Evolutionary conservation across 2,113 vertebrate species (phyloP), one percentile per base, ranked within the genome.

Genomic region (Atherinomorus stipes): DNA sequence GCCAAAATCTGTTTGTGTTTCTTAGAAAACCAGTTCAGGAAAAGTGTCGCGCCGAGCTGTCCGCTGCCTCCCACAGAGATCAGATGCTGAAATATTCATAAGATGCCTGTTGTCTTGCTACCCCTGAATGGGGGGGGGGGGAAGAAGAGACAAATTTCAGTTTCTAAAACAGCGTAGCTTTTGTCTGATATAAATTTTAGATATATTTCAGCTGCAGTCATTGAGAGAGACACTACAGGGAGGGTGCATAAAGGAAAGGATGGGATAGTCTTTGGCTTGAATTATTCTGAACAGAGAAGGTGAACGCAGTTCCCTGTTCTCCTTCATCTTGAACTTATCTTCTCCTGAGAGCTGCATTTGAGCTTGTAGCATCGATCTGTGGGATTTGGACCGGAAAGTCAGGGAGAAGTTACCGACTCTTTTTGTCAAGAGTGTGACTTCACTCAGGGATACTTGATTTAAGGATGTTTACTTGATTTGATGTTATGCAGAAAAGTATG

Each of bases 31-130:
- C 53, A 25, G 66, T 76, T 70, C 66, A 23, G 28, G 3, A 83
- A 68, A 89, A 68, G 70, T 53, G 80, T 85, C 57, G 69, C 72
- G 13, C 78, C 19, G 72, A 84, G 74, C 80, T 22, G 49, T 81
- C 76, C 85, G 71, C 50, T 9, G 53, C 82, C 78, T 90, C 88
- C 89, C 90, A 81, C 68, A 38, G 86, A 81, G 88, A 88, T 88
- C 85, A 75, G 63, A 83, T 76, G 63, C 57, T 89, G 85, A 90
- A 92, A 93, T 94, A 94, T 93, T 93, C 76, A 91, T 91, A 75
- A 91, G 79, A 63, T 75, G 65, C 76, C 79, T 81, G 81, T 80
- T 85, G 85, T 82, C 79, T 72, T 65, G 66, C 50, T 59, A 13
- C 59, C 81, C 69, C 80, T 28, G 26, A 67, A 82, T 9, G 31